Percentiles rank a stretch among this genome's conserved stretches.
Conservation (phyloP, 2,888 invertebrate genomes). For the Malacosoma neustria region DNA sequence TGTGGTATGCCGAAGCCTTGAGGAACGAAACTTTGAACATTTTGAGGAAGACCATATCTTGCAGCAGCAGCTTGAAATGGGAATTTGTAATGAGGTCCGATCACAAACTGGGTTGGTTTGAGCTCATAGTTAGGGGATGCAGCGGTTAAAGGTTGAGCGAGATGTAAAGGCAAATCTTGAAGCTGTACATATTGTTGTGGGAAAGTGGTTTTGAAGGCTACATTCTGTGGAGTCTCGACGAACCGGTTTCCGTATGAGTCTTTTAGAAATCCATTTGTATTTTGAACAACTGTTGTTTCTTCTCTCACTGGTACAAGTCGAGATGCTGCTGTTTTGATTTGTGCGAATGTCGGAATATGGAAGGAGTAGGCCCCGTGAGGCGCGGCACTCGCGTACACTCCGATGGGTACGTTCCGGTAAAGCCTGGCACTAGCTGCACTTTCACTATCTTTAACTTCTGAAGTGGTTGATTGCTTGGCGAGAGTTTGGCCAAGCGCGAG, state of each 20-base stretch:
- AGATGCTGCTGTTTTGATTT: constrained; percentile 28
- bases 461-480: constrained; percentile 20
- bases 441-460: constrained; percentile 16
- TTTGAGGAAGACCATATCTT: not conserved
- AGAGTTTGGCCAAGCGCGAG: constrained; percentile 30
- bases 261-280: constrained; percentile 40
- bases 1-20: constrained; percentile 23
- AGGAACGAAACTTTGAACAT: constrained; percentile 20
- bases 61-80: constrained; percentile 34
- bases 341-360: constrained; percentile 38
- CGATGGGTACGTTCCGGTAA: constrained; percentile 41
- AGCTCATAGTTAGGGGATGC: constrained; percentile 37
- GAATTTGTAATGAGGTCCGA: constrained; percentile 37
- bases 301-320: constrained; percentile 41
- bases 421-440: constrained; percentile 47
- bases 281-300: constrained; percentile 22
- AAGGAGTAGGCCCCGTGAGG: constrained; percentile 55
- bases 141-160: constrained; percentile 50
- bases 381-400: constrained; percentile 50
- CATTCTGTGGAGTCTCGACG: constrained; percentile 37
- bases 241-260: constrained; percentile 63
- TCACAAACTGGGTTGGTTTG: constrained; percentile 34
- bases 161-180: constrained; percentile 54
- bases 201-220: constrained; percentile 42
- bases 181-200: constrained; percentile 57